phyloP scores from a whole-genome alignment of 2,113 vertebrate species.

The Gallinago paraguaiae region DNA sequence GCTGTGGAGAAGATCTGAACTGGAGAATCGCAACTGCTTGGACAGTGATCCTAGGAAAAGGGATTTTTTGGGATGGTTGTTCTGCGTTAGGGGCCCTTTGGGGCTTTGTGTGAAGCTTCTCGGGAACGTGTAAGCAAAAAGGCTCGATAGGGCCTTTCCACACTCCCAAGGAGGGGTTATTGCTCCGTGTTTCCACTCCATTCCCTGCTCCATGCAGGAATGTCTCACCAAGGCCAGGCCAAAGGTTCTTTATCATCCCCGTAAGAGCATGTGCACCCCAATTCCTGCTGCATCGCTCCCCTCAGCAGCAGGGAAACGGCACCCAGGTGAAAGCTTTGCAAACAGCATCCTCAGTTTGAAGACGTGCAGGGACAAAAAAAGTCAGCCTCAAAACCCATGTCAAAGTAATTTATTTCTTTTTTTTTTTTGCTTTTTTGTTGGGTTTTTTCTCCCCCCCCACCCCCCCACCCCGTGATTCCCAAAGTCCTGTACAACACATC shows the following conservation, averaged over 20 bases:
- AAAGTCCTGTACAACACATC: slow-evolving; percentile 38
- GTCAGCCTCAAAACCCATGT: not conserved
- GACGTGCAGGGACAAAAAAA: not conserved
- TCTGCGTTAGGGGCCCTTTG: not conserved
- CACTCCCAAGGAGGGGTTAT: not conserved
- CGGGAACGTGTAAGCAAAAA: not conserved
- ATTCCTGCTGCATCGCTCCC: fast-evolving
- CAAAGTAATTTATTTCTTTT: slow-evolving; percentile 47
- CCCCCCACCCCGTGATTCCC: not conserved
- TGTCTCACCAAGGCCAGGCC: fast-evolving
- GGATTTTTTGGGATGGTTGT: not conserved
- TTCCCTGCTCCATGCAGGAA: too few relatives aligned
- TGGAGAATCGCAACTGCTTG: not conserved
- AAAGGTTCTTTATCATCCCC: not conserved
- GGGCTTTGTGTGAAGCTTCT: not conserved
- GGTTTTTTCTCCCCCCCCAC: not conserved
- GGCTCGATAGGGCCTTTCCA: not conserved
- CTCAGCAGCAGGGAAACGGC: not conserved
- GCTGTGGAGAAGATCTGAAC: not conserved
- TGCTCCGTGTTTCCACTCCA: fast-evolving
- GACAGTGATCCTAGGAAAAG: not conserved
- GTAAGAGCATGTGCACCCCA: not conserved
- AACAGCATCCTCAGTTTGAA: fast-evolving
- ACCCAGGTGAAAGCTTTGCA: not conserved
- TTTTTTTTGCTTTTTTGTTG: not conserved